Conservation (phyloP, 2,797 vertebrate genomes). For the Taeniopygia guttata region DNA sequence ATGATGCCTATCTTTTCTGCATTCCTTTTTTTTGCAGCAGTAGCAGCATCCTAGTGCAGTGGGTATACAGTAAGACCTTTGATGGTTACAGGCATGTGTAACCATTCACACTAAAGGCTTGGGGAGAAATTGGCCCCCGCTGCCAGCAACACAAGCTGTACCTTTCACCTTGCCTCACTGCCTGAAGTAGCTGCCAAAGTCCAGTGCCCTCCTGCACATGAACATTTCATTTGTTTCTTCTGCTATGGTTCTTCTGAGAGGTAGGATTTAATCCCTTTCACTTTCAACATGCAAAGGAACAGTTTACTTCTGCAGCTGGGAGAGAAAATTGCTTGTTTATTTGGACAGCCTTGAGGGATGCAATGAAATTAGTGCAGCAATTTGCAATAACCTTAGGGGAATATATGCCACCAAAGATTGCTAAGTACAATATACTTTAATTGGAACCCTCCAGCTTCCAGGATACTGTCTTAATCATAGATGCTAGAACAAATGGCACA, state of each 20-base stretch:
- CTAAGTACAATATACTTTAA: neutral
- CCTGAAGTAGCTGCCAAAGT: neutral
- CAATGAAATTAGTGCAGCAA: slow-evolving; percentile 12
- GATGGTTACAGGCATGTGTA: neutral
- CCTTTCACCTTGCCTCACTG: neutral
- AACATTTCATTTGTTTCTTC: neutral
- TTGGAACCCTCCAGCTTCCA: neutral
- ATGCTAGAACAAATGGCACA: neutral
- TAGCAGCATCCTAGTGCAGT: neutral
- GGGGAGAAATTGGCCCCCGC: neutral
- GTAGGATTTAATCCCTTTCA: neutral
- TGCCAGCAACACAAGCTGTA: neutral
- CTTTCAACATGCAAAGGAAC: neutral
- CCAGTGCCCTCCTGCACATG: neutral
- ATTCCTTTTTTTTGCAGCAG: neutral
- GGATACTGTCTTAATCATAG: neutral
- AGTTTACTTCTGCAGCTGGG: neutral
- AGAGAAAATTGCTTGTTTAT: neutral
- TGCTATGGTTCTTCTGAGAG: neutral
- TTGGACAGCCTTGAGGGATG: neutral
- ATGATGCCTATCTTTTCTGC: neutral
- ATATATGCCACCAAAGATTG: neutral
- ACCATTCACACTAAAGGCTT: neutral
- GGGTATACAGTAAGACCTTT: neutral
- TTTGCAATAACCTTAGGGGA: neutral